Evolutionary conservation across 1,140 invertebrate species (phyloP).

Genomic region (Arion vulgaris): DNA sequence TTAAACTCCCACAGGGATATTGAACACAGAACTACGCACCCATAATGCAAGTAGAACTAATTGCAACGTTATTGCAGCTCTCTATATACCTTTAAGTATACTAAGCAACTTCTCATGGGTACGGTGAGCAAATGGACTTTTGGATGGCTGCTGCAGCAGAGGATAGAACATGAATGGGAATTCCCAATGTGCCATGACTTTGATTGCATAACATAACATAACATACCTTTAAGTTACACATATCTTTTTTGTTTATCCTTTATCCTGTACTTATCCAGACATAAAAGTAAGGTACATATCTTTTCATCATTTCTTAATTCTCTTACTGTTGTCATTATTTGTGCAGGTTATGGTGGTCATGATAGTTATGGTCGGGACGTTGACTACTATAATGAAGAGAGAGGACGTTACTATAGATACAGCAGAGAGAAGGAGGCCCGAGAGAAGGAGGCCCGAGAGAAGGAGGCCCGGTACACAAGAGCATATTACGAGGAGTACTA

Average conservation of each 20-base stretch:
- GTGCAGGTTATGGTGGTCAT: conserved; percentile 41
- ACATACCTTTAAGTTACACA: background rate
- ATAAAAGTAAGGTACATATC: too few relatives aligned
- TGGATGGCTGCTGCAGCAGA: too few relatives aligned
- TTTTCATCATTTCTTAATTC: background rate
- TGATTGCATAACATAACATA: background rate
- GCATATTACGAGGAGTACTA: conserved; percentile 58
- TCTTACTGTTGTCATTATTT: background rate
- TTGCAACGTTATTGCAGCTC: too few relatives aligned
- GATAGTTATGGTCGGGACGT: conserved; percentile 46
- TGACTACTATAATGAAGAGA: conserved; percentile 53
- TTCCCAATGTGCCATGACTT: too few relatives aligned
- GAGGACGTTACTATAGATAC: conserved; percentile 47
- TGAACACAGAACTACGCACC: too few relatives aligned
- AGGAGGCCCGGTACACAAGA: conserved; percentile 41
- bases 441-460: conserved; percentile 35
- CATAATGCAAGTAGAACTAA: too few relatives aligned
- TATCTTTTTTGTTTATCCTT: background rate
- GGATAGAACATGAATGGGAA: too few relatives aligned
- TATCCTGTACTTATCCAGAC: background rate
- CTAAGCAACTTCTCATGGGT: too few relatives aligned
- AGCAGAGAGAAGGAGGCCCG: conserved; percentile 41
- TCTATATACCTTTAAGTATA: too few relatives aligned
- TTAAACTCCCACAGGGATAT: too few relatives aligned
- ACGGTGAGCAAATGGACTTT: too few relatives aligned